A percentile compares a stretch with the other conserved stretches of the same genome.
phyloP scores from a whole-genome alignment of 2,888 invertebrate species.

The Cyclophora albipunctata region DNA sequence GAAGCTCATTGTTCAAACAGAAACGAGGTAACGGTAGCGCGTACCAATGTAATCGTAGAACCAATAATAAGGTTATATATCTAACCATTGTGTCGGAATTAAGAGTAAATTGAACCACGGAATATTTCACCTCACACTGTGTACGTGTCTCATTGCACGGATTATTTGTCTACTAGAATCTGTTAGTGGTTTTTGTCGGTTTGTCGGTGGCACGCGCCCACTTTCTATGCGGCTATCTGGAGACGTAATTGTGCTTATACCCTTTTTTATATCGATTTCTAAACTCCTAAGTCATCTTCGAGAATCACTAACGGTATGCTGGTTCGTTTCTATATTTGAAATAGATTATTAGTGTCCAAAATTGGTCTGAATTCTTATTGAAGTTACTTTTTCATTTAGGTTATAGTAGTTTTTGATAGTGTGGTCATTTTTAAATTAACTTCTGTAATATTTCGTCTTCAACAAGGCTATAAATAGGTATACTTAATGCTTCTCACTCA shows the following conservation, averaged over 20 bases:
- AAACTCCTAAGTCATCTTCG: slow-evolving; percentile 55
- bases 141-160: slow-evolving; percentile 71
- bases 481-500: no score
- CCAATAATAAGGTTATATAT: slow-evolving; percentile 48
- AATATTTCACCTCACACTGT: slow-evolving; percentile 59
- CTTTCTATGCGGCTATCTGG: slow-evolving; percentile 58
- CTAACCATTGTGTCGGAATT: slow-evolving; percentile 46
- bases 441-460: background rate
- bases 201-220: slow-evolving; percentile 59
- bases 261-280: slow-evolving; percentile 54
- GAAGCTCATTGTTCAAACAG: slow-evolving; percentile 24
- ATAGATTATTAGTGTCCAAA: slow-evolving; percentile 7
- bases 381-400: background rate
- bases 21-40: slow-evolving; percentile 40
- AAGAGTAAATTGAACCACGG: slow-evolving; percentile 60
- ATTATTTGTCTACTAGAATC: slow-evolving; percentile 61
- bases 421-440: background rate
- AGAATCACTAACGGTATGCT: slow-evolving; percentile 48
- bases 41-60: slow-evolving; percentile 31
- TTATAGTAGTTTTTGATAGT: background rate
- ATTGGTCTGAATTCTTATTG: background rate
- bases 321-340: slow-evolving; percentile 28
- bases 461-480: slow-evolving; percentile 1
- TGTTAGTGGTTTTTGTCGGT: slow-evolving; percentile 53
- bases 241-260: slow-evolving; percentile 60